Conservation (phyloP, 2,888 invertebrate species). For the Stramonita haemastoma region DNA sequence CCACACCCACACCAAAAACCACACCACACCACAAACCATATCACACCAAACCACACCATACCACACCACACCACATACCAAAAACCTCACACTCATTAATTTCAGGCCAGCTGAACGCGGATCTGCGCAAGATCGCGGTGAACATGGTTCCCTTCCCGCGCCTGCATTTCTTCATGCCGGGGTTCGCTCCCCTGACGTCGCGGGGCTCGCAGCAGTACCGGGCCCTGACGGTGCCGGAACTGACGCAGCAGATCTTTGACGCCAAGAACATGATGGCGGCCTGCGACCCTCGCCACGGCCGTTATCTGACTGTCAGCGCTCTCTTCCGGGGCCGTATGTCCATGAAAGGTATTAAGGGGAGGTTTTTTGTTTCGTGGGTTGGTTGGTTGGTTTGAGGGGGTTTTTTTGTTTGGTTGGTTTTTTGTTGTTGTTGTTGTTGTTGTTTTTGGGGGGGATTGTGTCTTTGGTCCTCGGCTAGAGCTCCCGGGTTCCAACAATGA, state of each 20-base stretch:
- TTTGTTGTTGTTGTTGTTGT: no score
- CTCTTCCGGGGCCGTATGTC: background rate
- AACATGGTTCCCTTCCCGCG: slow-evolving; percentile 12
- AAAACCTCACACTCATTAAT: background rate
- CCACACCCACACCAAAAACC: no score
- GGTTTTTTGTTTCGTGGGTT: no score
- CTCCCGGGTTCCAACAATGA: no score
- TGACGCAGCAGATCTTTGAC: slow-evolving; percentile 9
- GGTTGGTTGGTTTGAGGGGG: no score
- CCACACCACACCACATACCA: no score
- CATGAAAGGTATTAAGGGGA: background rate
- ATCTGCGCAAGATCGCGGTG: background rate
- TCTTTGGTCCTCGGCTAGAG: no score
- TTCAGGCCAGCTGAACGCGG: slow-evolving; percentile 11
- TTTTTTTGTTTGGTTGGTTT: no score
- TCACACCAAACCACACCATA: no score
- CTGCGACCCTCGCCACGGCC: background rate
- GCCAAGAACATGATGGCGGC: slow-evolving; percentile 22
- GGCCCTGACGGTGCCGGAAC: slow-evolving; percentile 20
- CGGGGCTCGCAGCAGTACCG: slow-evolving; percentile 9
- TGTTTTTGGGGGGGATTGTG: no score
- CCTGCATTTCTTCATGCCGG: slow-evolving; percentile 14
- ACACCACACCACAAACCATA: no score
- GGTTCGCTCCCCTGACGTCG: slow-evolving; percentile 11
- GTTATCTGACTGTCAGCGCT: slow-evolving; percentile 5